These are phyloP conservation scores for Australoheros facetus DNA, from an alignment of 2,797 vertebrate species.

Conservation along the genomic window DNA sequence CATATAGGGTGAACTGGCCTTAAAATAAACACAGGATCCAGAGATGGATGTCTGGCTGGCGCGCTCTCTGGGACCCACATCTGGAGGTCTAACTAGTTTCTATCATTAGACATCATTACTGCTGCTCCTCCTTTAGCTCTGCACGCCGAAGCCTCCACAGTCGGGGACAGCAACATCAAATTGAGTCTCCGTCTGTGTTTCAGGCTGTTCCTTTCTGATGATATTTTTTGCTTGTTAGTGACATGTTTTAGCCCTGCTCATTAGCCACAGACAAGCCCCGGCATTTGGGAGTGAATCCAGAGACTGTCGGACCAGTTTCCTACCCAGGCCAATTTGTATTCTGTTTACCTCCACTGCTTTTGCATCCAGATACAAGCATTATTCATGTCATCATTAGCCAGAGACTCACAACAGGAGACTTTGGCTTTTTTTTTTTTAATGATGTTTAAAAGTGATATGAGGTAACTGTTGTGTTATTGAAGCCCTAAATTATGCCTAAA, in stretches of 20 bases:
- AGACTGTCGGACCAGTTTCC: background rate
- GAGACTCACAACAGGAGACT: background rate
- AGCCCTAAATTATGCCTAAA: background rate
- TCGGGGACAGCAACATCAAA: constrained; percentile 20
- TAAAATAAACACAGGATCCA: constrained; percentile 56
- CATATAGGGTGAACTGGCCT: constrained; percentile 35
- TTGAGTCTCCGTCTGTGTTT: constrained; percentile 8
- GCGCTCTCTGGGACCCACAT: constrained; percentile 49
- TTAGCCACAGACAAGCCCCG: constrained; percentile 12
- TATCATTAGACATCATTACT: constrained; percentile 54
- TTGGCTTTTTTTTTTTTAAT: background rate
- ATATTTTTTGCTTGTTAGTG: constrained; percentile 31
- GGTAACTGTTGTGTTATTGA: background rate
- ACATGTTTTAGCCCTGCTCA: constrained; percentile 26
- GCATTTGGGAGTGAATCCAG: constrained; percentile 8
- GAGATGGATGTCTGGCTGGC: constrained; percentile 39
- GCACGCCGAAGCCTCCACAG: constrained; percentile 3
- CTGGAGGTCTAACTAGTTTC: constrained; percentile 47
- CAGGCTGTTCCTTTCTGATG: constrained; percentile 7
- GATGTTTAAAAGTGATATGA: background rate
- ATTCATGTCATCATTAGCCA: constrained; percentile 6
- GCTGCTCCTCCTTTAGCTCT: constrained; percentile 20
- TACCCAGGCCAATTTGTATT: constrained; percentile 15
- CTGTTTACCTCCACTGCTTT: background rate
- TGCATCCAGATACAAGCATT: background rate